Evolutionary conservation across 2,888 invertebrate species (phyloP), one percentile per base, ranked within the genome.

Genomic region (Dioctria rufipes): DNA sequence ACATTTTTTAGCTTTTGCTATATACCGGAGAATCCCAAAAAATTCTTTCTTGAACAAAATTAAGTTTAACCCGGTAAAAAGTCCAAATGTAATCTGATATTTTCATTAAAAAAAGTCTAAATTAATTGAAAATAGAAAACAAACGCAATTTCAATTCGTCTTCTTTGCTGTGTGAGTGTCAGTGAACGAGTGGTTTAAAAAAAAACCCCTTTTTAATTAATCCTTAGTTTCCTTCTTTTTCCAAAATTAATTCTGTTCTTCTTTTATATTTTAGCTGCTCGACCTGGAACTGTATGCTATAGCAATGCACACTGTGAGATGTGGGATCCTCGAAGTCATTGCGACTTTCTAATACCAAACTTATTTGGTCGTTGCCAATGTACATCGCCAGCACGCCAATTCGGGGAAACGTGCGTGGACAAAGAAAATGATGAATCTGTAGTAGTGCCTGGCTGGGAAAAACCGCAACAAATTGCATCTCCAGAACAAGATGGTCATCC

Each of bases 331-430:
- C 93, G 95, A 86, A 95, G 95, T 83, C 95, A 95, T 86, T 97
- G 97, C 86, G 96, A 96, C 88, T 97, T 95, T 87, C 92, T 96
- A 77, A 96, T 97, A 84, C 95, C 96, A 43, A 95, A 96, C 88
- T 92, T 97, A 9, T 96, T 96, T 87, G 97, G 97, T 69, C 92
- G 95, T 86, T 97, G 97, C 86, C 93, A 94, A 82, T 97, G 97
- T 87, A 93, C 94, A 84, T 88, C 92, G 8, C 92, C 92, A 60
- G 91, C 92, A 84, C 91, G 91, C 82, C 93, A 93, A 89, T 89
- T 91, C 40, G 93, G 93, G 13, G 93, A 93, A 83, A 91, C 91
- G 83, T 94, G 94, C 89, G 87, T 93, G 80, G 85, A 85, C 60
- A 40, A 42, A 13, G 82, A 83, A 43, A 13, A 61, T 9, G 40